A percentile compares a stretch with the other conserved stretches of the same genome.
phyloP scores from a whole-genome alignment of 2,888 invertebrate species.

The Fragum fragum region DNA sequence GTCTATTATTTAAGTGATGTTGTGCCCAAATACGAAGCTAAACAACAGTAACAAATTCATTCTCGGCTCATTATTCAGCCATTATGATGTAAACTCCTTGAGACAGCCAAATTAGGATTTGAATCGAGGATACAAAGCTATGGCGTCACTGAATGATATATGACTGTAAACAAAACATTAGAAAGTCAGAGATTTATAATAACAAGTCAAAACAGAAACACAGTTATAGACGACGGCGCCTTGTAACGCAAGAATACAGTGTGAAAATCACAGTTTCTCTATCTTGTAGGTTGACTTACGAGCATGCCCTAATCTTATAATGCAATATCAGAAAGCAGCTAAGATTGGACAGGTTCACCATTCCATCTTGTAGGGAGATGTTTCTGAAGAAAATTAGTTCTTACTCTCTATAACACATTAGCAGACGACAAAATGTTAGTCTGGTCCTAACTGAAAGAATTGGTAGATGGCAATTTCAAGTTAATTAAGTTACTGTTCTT shows the following conservation, averaged over 20 bases:
- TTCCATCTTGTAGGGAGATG: too few species aligned
- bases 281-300: background rate
- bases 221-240: conserved; percentile 4
- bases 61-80: conserved; percentile 52
- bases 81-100: conserved; percentile 59
- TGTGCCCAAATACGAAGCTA: conserved; percentile 53
- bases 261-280: background rate
- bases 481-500: too few species aligned
- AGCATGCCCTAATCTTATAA: too few species aligned
- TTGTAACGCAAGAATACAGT: background rate
- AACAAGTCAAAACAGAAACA: conserved; percentile 24
- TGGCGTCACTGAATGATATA: conserved; percentile 24
- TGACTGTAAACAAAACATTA: conserved; percentile 26
- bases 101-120: conserved; percentile 64
- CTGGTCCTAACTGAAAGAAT: too few species aligned
- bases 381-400: too few species aligned
- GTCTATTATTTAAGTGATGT: conserved; percentile 64
- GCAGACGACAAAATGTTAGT: too few species aligned
- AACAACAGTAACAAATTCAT: conserved; percentile 66
- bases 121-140: conserved; percentile 38
- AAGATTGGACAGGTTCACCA: too few species aligned
- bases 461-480: too few species aligned
- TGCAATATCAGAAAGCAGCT: too few species aligned
- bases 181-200: conserved; percentile 32
- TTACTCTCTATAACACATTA: too few species aligned